These are phyloP conservation scores for Caenorhabditis uteleia DNA, from an alignment of 2,888 invertebrate genomes.

Conservation along the genomic window DNA sequence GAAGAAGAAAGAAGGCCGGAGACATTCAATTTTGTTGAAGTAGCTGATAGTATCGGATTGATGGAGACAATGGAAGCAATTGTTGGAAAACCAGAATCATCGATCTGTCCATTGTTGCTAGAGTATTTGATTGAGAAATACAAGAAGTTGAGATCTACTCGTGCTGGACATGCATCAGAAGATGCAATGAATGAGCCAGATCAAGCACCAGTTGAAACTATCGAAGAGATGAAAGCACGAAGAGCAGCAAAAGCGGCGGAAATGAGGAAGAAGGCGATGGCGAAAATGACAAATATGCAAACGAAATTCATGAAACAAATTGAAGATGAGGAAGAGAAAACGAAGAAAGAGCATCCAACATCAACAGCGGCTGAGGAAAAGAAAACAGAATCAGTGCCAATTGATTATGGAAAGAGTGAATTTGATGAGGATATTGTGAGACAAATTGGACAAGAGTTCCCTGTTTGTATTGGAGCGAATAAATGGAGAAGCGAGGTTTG, in stretches of 20 bases:
- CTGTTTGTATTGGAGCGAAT: constrained; percentile 61
- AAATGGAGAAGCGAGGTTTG: constrained; percentile 34
- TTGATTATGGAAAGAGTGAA: constrained; percentile 21
- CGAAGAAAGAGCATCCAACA: constrained; percentile 14
- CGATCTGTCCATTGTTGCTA: constrained; percentile 44
- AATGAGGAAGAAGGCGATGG: constrained; percentile 58
- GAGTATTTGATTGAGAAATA: constrained; percentile 51
- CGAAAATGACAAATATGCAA: constrained; percentile 48
- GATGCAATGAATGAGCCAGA: constrained; percentile 15
- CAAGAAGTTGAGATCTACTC: constrained; percentile 30
- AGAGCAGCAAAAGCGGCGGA: constrained; percentile 53
- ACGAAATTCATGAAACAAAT: constrained; percentile 38
- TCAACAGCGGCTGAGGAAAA: not conserved
- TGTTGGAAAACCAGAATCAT: constrained; percentile 43
- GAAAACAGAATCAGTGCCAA: not conserved
- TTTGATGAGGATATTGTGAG: constrained; percentile 48
- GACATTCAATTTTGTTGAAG: constrained; percentile 50
- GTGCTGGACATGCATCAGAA: not conserved
- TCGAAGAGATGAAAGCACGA: constrained; percentile 38
- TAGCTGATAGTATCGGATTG: constrained; percentile 40
- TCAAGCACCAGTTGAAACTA: constrained; percentile 4
- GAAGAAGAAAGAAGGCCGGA: constrained; percentile 48
- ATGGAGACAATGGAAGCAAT: constrained; percentile 42
- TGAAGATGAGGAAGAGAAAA: constrained; percentile 24
- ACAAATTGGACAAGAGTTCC: constrained; percentile 43